phyloP scores from a whole-genome alignment of 2,797 vertebrate species.

The Vireo griseus region DNA sequence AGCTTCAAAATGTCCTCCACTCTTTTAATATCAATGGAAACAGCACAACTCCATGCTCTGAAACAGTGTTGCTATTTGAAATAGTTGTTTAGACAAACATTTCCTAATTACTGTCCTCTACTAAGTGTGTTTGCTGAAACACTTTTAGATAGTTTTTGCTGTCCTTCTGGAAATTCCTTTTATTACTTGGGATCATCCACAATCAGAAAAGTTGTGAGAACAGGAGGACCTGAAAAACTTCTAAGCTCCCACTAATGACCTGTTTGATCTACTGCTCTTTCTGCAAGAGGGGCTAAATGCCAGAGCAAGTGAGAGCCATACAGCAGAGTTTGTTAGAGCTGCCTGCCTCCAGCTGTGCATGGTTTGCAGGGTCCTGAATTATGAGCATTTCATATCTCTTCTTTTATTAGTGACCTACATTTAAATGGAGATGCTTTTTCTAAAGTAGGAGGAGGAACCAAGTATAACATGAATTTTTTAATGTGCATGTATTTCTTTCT shows the following conservation, averaged over 20 bases:
- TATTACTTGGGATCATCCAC: background rate
- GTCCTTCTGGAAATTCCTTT: background rate
- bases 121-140: background rate
- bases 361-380: background rate
- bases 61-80: background rate
- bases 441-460: background rate
- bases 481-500: background rate
- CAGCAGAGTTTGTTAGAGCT: background rate
- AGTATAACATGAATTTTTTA: background rate
- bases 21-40: background rate
- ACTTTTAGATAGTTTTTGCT: background rate
- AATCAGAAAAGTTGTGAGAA: background rate
- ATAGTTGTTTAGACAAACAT: background rate
- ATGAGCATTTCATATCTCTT: background rate
- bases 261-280: background rate
- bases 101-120: background rate
- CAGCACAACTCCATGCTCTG: background rate
- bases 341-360: background rate
- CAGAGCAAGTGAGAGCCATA: background rate
- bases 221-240: background rate
- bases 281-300: background rate
- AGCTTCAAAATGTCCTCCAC: background rate
- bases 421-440: background rate
- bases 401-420: background rate
- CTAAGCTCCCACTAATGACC: background rate